phyloP scores from a whole-genome alignment of 2,888 invertebrate genomes.

The Chorisops tibialis region DNA sequence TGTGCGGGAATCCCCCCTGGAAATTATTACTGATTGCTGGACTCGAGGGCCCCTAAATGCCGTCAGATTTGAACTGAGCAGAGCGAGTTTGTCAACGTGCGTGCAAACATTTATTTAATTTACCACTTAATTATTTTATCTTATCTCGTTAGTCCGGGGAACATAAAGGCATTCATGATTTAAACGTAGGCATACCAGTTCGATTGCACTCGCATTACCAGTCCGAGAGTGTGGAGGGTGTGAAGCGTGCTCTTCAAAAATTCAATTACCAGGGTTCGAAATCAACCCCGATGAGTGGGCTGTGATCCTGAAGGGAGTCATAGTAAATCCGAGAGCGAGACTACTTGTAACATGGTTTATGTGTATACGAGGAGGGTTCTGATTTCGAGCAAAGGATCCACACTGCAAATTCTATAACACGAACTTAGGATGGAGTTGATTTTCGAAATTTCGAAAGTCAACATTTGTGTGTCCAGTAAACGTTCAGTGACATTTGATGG shows the following conservation, averaged over 20 bases:
- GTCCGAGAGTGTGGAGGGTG: neutral
- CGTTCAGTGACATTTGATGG: slow-evolving; percentile 32
- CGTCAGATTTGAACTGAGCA: neutral
- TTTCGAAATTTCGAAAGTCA: slow-evolving; percentile 21
- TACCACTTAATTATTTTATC: slow-evolving; percentile 32
- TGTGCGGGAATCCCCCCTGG: neutral
- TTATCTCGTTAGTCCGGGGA: slow-evolving; percentile 28
- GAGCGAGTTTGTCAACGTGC: slow-evolving; percentile 16
- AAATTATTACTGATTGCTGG: neutral
- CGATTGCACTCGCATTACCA: neutral
- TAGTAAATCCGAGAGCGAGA: neutral
- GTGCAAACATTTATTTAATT: slow-evolving; percentile 28
- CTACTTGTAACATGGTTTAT: no score
- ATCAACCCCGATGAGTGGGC: slow-evolving; percentile 9
- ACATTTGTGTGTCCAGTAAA: slow-evolving; percentile 5
- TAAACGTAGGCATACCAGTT: neutral
- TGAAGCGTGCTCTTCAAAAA: slow-evolving; percentile 25
- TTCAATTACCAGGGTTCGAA: slow-evolving; percentile 30
- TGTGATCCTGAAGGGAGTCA: slow-evolving; percentile 18
- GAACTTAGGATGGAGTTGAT: slow-evolving; percentile 1
- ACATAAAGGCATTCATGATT: slow-evolving; percentile 9
- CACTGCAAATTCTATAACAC: no score
- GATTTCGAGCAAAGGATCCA: no score
- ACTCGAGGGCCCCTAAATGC: neutral
- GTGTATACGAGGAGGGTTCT: no score